These are phyloP conservation scores for Dicentrarchus labrax DNA, from an alignment of 2,113 vertebrate species.

Conservation along the genomic window DNA sequence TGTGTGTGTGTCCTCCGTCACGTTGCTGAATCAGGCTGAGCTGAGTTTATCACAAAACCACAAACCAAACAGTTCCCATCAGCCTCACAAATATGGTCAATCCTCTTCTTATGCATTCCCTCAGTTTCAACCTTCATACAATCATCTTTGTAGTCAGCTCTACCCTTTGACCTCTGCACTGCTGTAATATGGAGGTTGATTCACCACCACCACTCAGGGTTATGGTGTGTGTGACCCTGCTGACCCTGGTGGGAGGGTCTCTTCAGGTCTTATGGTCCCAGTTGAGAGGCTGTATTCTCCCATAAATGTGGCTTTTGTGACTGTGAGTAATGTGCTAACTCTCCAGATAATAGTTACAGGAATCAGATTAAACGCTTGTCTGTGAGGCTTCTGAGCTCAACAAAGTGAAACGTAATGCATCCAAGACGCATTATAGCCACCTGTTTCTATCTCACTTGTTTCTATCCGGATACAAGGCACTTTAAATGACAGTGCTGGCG, in stretches of 20 bases:
- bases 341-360: no score
- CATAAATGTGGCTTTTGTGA: not conserved
- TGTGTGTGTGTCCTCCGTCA: conserved; percentile 23
- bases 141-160: not conserved
- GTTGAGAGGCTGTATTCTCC: not conserved
- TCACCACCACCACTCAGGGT: not conserved
- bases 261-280: not conserved
- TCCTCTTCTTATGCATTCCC: not conserved
- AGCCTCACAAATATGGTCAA: not conserved
- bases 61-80: conserved; percentile 14
- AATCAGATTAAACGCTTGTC: no score
- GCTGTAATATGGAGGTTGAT: not conserved
- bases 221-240: not conserved
- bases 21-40: conserved; percentile 37
- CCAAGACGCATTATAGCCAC: no score
- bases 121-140: not conserved
- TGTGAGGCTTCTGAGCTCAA: no score
- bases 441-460: no score
- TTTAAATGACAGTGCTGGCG: no score
- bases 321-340: no score
- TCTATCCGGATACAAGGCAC: no score
- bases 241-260: not conserved
- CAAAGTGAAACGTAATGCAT: no score
- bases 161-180: conserved; percentile 18
- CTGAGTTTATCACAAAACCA: conserved; percentile 15